Evolutionary conservation across 2,797 vertebrate species (phyloP).

Genomic region (Eupleurogrammus muticus): DNA sequence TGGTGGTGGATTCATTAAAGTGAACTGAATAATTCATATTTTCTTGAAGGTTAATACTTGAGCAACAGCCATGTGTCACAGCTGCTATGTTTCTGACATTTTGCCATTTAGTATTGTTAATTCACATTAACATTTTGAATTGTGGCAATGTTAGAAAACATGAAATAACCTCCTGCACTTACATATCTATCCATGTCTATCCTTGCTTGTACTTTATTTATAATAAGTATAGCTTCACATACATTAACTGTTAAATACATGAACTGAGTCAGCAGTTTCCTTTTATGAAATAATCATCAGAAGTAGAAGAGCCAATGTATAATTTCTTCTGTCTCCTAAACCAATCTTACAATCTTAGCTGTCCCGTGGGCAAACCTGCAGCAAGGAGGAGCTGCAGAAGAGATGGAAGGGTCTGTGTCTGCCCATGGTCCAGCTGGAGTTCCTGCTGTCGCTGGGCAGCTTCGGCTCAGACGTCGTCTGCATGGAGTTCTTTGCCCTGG

Average conservation of each 20-base stretch:
- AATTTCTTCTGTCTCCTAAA: no score
- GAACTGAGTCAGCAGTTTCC: constrained; percentile 4
- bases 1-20: constrained; percentile 38
- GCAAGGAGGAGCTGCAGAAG: constrained; percentile 76
- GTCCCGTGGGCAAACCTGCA: constrained; percentile 62
- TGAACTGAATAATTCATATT: constrained; percentile 44
- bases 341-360: constrained; percentile 47
- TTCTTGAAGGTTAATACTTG: constrained; percentile 28
- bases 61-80: constrained; percentile 1
- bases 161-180: neutral
- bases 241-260: no score
- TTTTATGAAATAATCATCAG: neutral
- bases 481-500: constrained; percentile 90
- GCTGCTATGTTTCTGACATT: neutral
- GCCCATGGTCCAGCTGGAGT: constrained; percentile 83
- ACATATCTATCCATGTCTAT: neutral
- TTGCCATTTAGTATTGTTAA: neutral
- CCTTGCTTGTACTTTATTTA: neutral
- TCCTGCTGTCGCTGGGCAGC: constrained; percentile 82
- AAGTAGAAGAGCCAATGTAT: no score
- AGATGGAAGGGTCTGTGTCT: constrained; percentile 89
- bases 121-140: neutral
- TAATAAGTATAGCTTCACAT: neutral
- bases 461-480: constrained; percentile 82
- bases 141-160: neutral